Evolutionary conservation across 2,888 invertebrate genomes (phyloP), one percentile per base, ranked within the genome.

Genomic region (Drosophila antonietae): DNA sequence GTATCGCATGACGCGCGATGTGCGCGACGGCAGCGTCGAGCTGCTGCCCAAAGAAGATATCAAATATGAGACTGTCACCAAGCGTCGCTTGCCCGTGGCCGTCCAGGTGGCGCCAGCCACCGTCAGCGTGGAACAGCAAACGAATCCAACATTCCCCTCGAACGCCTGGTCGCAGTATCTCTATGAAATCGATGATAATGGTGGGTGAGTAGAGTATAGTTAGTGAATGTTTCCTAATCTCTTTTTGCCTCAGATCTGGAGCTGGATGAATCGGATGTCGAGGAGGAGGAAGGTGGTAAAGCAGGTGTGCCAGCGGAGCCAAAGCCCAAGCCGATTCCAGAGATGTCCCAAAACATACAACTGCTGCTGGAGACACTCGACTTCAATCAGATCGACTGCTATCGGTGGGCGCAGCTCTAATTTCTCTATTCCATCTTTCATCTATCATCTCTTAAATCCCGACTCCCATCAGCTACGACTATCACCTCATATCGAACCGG

Each of bases 91-190:
- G 12, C 94, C 95, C 71, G 93, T 93, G 12, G 94, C 90, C 0
- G 91, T 93, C 10, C 96, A 96, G 91, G 95, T 94, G 4, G 94
- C 94, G 15, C 94, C 95, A 0, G 67, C 90, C 0, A 92, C 89
- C 53, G 69, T 91, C 0, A 86, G 93, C 18, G 93, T 93, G 68
- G 93, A 93, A 71, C 95, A 95, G 39, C 97, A 97, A 93, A 96
- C 96, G 0, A 93, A 93, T 59, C 94, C 95, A 15, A 94, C 94
- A 44, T 96, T 95, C 90, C 96, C 95, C 1, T 93, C 94, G 68
- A 96, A 96, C 90, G 94, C 94, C 68, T 95, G 95, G 94, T 95
- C 95, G 0, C 96, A 96, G 86, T 96, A 95, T 87, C 84, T 93
- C 14, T 95, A 94, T 72, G 93, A 93, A 68, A 88, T 93, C 15